phyloP scores from a whole-genome alignment of 2,888 invertebrate species.

The Polyploca ridens region DNA sequence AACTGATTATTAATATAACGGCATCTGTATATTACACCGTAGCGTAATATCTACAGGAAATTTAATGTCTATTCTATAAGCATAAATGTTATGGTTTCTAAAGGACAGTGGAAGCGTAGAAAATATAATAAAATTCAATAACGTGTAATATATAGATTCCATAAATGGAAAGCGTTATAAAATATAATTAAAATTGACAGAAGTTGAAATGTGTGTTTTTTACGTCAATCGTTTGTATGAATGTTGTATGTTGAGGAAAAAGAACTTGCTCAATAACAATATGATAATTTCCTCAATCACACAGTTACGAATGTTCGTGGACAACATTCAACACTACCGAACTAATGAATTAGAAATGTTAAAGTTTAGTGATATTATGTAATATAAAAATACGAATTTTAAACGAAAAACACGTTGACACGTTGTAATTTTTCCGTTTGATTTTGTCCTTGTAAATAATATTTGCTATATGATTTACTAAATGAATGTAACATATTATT shows the following conservation, averaged over 20 bases:
- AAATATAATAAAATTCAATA: background rate
- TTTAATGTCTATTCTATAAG: constrained; percentile 8
- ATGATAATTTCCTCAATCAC: constrained; percentile 20
- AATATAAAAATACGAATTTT: constrained; percentile 84
- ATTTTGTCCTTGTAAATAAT: constrained; percentile 83
- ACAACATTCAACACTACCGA: constrained; percentile 64
- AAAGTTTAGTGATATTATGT: constrained; percentile 81
- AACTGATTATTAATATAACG: constrained; percentile 34
- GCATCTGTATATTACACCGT: constrained; percentile 10
- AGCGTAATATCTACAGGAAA: background rate
- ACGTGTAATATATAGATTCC: constrained; percentile 8
- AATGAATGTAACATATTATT: constrained; percentile 84
- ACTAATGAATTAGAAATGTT: constrained; percentile 73
- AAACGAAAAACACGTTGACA: constrained; percentile 78
- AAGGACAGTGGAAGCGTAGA: constrained; percentile 1
- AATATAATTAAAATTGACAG: constrained; percentile 6
- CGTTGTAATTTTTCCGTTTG: constrained; percentile 78
- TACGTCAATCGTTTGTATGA: constrained; percentile 11
- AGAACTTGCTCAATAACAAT: constrained; percentile 28
- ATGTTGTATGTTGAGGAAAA: constrained; percentile 28
- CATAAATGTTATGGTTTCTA: constrained; percentile 6
- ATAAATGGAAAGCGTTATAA: background rate
- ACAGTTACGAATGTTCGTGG: constrained; percentile 65
- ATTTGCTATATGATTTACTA: constrained; percentile 84
- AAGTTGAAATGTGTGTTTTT: constrained; percentile 4